Base-by-base conservation (phyloP, 2,797 vertebrate genomes). In the Leptoclinus maculatus region DNA sequence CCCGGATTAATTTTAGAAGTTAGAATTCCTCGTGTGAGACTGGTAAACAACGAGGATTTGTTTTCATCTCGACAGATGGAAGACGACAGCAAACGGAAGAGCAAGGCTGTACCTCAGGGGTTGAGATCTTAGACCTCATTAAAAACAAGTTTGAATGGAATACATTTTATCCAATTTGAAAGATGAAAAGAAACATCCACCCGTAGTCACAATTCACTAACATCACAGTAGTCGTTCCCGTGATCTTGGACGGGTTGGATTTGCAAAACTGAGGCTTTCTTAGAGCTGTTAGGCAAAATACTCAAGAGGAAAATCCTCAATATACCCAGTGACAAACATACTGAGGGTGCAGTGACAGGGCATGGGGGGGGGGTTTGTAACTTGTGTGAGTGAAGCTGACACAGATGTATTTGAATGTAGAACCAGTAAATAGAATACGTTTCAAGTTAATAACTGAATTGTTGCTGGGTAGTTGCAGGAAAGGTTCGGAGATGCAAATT, bases 31-130 rank as follows among this genome's bases (percentile, higher is more conserved):
- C 56, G 38, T 71, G 62, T 47, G 83, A 73, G 66, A 71, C 79
- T 72, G 80, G 84, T 89, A 90, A 91, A 91, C 77, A 87, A 83
- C 29, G 54, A 81, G 70, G 86, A 72, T 86, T 71, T 84, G 74
- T 91, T 92, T 89, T 90, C 85, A 82, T 90, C 72, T 87, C 58
- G 39, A 85, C 86, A 86, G 82, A 90, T 83, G 85, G 87, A 90
- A 78, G 75, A 79, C 43, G 73, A 75, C 81, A 67, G 78, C 72
- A 84, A 32, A 56, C 64, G 77, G 74, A 69, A 79, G 74, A 83
- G 85, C 74, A 39, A 29, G 63, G 78, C 79, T 81, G 86, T 64
- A 80, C 86, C 74, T 71, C 79, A 62, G 85, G 88, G 82, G 66
- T 84, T 83, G 78, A 85, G 78, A 91, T 89, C 83, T 88, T 82